Evolutionary conservation across 1,140 invertebrate species (phyloP).

Genomic region (Phortica variegata): DNA sequence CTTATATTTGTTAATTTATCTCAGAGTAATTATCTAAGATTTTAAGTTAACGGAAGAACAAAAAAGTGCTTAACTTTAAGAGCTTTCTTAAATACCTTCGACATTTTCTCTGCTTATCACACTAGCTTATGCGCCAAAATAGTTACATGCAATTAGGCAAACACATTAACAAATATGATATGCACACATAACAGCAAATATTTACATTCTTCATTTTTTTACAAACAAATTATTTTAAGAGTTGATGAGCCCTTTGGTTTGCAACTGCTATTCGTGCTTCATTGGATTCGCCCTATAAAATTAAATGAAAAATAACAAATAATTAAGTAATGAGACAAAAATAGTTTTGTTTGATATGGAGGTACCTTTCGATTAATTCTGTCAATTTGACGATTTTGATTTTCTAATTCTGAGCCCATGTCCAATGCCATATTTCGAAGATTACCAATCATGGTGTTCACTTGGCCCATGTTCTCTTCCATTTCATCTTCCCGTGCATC

Average conservation of each 20-base stretch:
- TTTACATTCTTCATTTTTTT: constrained; percentile 13
- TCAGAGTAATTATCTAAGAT: no score
- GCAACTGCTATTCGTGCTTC: constrained; percentile 81
- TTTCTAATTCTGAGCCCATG: constrained; percentile 97
- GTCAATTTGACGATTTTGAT: constrained; percentile 97
- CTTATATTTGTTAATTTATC: no score
- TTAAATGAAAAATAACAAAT: neutral
- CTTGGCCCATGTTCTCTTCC: constrained; percentile 92
- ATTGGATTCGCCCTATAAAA: constrained; percentile 67
- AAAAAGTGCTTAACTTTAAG: neutral
- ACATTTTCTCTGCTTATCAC: no score
- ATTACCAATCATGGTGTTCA: constrained; percentile 97
- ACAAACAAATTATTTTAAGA: constrained; percentile 66
- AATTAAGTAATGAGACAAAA: neutral
- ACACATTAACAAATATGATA: constrained; percentile 5
- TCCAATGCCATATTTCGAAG: constrained; percentile 99
- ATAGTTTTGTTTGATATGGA: constrained; percentile 4
- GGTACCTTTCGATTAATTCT: constrained; percentile 96
- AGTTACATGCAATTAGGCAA: constrained; percentile 16
- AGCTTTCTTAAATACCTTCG: no score
- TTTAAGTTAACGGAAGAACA: no score
- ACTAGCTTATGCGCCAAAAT: constrained; percentile 31
- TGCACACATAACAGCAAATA: constrained; percentile 12
- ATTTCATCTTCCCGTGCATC: constrained; percentile 88
- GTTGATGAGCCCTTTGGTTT: constrained; percentile 80